Conservation (phyloP, 2,113 vertebrate species). For the Talpa occidentalis region DNA sequence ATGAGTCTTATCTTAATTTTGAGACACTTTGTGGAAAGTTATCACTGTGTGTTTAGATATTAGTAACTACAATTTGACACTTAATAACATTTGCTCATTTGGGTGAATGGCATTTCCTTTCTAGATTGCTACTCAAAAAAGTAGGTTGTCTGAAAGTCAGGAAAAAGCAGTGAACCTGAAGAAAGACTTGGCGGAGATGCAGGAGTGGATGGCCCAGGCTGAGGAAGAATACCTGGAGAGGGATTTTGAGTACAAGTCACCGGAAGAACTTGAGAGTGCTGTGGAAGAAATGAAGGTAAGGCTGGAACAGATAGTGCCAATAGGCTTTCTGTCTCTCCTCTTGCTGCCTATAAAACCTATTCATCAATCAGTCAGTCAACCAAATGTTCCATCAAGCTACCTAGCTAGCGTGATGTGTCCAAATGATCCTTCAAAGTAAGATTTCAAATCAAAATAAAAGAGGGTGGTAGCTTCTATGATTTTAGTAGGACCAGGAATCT, state of each 20-base stretch:
- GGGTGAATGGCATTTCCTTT: conserved; percentile 63
- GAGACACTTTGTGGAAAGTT: not conserved
- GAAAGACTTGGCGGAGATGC: conserved; percentile 98
- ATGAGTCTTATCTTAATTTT: not conserved
- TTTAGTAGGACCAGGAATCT: not conserved
- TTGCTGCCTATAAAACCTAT: not conserved
- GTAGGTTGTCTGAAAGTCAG: conserved; percentile 91
- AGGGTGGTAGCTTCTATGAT: not conserved
- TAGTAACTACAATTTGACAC: not conserved
- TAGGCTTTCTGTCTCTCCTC: rapidly evolving
- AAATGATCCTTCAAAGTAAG: not conserved
- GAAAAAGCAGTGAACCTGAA: conserved; percentile 95
- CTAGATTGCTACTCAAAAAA: conserved; percentile 93
- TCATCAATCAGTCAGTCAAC: rapidly evolving
- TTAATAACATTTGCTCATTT: conserved; percentile 37
- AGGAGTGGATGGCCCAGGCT: conserved; percentile 97
- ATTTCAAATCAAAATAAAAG: not conserved
- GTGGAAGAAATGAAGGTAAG: conserved; percentile 98
- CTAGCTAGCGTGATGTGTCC: rapidly evolving
- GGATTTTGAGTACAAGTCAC: conserved; percentile 98
- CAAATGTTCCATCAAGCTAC: rapidly evolving
- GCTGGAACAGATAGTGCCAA: rapidly evolving
- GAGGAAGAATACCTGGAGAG: conserved; percentile 98
- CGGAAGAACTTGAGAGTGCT: conserved; percentile 94
- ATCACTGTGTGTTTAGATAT: not conserved